These are phyloP conservation scores for Platorchestia sp. DNA, from an alignment of 1,140 invertebrate genomes.

Conservation along the genomic window DNA sequence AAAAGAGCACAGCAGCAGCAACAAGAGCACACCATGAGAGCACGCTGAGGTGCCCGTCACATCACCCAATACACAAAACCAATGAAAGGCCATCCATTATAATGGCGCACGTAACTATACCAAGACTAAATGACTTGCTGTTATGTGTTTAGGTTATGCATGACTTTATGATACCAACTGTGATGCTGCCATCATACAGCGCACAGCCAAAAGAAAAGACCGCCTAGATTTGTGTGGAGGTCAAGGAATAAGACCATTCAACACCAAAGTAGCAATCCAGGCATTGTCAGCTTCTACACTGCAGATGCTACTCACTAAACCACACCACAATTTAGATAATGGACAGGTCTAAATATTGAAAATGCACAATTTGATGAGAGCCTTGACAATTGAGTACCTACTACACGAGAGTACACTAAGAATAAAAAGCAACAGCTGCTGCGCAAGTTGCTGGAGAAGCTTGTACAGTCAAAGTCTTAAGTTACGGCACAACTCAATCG, in stretches of 20 bases:
- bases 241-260: not conserved
- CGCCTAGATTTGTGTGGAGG: not conserved
- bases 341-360: not conserved
- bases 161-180: too few relatives aligned
- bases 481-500: not conserved
- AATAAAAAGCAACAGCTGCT: not conserved
- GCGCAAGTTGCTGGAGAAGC: not conserved
- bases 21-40: not conserved
- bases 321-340: not conserved
- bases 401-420: not conserved
- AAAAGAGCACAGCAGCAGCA: too few relatives aligned
- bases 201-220: not conserved
- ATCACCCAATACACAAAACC: not conserved
- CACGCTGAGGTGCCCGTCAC: not conserved
- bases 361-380: not conserved
- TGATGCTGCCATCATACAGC: not conserved
- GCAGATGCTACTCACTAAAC: not conserved
- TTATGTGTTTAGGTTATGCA: too few relatives aligned
- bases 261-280: not conserved
- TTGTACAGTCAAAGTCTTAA: not conserved
- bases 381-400: not conserved
- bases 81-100: not conserved
- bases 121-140: not conserved
- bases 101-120: not conserved
- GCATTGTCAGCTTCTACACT: not conserved